Conservation (phyloP, 2,113 vertebrate genomes). For the Lepus europaeus region DNA sequence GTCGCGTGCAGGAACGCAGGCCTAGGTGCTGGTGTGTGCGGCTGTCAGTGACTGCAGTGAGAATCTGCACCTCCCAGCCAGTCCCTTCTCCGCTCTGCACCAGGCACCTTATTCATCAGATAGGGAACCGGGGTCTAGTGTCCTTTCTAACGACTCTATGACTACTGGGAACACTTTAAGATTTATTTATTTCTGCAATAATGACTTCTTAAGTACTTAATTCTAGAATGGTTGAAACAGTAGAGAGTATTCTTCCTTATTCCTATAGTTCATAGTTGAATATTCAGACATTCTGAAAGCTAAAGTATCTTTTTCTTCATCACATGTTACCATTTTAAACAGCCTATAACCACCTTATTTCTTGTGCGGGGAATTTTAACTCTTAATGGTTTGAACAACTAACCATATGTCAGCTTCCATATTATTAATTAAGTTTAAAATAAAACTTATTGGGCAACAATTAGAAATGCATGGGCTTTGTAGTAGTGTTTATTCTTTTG, state of each 20-base stretch:
- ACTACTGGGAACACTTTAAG: neutral
- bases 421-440: slow-evolving; percentile 1
- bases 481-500: neutral
- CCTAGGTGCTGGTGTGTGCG: neutral
- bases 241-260: neutral
- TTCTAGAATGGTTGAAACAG: neutral
- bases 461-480: neutral
- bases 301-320: neutral
- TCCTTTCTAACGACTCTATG: neutral
- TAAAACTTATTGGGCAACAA: neutral
- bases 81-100: neutral
- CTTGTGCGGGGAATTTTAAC: neutral
- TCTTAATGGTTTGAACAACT: neutral
- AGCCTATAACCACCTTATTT: neutral
- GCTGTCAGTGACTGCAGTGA: neutral
- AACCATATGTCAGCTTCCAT: neutral
- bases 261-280: neutral
- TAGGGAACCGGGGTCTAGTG: neutral
- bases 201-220: neutral
- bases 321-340: neutral
- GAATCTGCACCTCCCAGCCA: neutral
- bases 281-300: slow-evolving; percentile 1
- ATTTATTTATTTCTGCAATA: slow-evolving; percentile 21
- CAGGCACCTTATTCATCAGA: neutral
- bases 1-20: neutral